Evolutionary conservation across 1,140 invertebrate genomes (phyloP), one percentile per base, ranked within the genome.

Genomic region (Ditylenchus dipsaci): DNA sequence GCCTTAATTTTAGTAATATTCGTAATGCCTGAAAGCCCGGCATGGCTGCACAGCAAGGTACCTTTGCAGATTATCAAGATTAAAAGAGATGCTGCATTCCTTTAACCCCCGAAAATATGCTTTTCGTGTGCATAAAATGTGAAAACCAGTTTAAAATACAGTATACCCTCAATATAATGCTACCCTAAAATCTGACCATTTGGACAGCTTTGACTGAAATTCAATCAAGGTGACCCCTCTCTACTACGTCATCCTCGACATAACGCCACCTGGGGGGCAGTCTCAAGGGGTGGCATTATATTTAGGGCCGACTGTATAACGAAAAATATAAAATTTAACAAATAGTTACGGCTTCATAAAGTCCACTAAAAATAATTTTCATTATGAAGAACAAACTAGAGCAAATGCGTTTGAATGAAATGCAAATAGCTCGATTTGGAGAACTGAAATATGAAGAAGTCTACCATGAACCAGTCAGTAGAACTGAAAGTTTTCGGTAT

Each of bases 11-110:
- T 82, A 42, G 65, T 81, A 3, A 63, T 79, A 21, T 82, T 81
- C 45, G 45, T 81, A 15, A 71, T 83, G n/a, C 79, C 79, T 5
- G 79, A 81, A 68, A 79, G 76, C 70, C 81, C 79, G 15, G 83
- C 78, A 8, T 81, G 81, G 81, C 74, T 75, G 5, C 71, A 77
- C 38, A 79, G 76, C 47, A 71, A 60, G 5, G 66, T 60, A 60
- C 23, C 0, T 45, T n/a, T 45, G n/a, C 43, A 13, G n/a, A 45
- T n/a, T 45, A 45, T 11, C n/a, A 45, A 45, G n/a, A 13, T 45
- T 45, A 13, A 13, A 45, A n/a, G 11, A 45, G n/a, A 13, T 45
- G 11, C n/a, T 45, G 11, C 11, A 45, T 45, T 13, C 43, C 43
- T 13, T 45, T 45, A n/a, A 45, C 11, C 43, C 43, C 43, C 43